Base-by-base conservation (phyloP, 2,113 vertebrate genomes). In the Notothenia coriiceps region DNA sequence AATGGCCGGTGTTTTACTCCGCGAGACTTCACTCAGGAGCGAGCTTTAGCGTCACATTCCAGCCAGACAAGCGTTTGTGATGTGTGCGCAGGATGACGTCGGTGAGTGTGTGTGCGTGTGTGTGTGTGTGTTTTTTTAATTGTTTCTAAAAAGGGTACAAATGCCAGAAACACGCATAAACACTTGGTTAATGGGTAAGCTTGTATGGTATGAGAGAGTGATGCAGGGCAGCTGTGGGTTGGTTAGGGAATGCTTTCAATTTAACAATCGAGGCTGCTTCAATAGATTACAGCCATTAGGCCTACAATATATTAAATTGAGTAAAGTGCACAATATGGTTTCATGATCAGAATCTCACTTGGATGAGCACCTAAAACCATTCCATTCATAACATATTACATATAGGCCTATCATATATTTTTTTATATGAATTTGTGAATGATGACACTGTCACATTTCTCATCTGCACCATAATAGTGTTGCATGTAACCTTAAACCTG, bases 1-100 rank as follows among this genome's bases (percentile, higher is more conserved):
- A 79, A 95, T 95, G 94, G 94, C 93, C 92, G 95, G 75, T 88
- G 86, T 82, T 88, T 88, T 80, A 86, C 92, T 93, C 88, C 94
- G 94, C 93, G 94, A 95, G 94, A 96, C 85, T 94, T 95, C 86
- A 79, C 87, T 93, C 85, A 60, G 68, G 18, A 82, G 83, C 84
- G 18, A 82, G 83, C 84, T 86, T 35, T 86, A 82, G 82, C 91
- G 87, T 91, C 89, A 89, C 83, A 84, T 70, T 83, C 77, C 78
- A 83, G 62, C 69, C 80, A 60, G 59, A 83, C 61, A 2, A 25
- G 61, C 83, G 75, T 87, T 80, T 86, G 80, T 85, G 85, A 74
- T 66, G 67, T 65, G 72, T 60, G 67, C 84, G 14, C 56, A 82
- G 10, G 10, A 65, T 87, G 80, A 86, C 88, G 85, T 85, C 13